Percentiles rank a stretch among this genome's conserved stretches.
Conservation (phyloP, 1,140 invertebrate species). For the Cyclargus thomasi region DNA sequence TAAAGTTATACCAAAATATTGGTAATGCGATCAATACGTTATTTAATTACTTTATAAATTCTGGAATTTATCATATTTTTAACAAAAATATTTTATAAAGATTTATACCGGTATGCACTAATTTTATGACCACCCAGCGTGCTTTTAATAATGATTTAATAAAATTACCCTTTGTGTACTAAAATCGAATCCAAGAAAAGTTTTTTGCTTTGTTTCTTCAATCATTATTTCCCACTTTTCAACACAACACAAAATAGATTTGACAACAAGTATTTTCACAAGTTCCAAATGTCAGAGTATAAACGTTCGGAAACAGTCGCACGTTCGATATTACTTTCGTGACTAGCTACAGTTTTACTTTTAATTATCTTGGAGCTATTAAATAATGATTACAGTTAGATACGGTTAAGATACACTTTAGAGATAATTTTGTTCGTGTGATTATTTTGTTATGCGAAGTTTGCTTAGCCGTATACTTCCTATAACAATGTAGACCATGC, state of each 20-base stretch:
- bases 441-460: slow-evolving; percentile 11
- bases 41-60: too few species aligned
- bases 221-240: slow-evolving; percentile 44
- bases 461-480: too few species aligned
- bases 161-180: slow-evolving; percentile 86
- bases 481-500: neutral
- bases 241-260: slow-evolving; percentile 26
- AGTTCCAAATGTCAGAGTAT: slow-evolving; percentile 25
- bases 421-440: neutral
- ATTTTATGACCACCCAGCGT: neutral
- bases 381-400: slow-evolving; percentile 11
- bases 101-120: too few species aligned
- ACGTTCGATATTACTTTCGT: slow-evolving; percentile 35
- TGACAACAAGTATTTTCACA: slow-evolving; percentile 41
- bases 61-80: too few species aligned
- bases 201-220: slow-evolving; percentile 56
- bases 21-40: too few species aligned
- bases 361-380: neutral
- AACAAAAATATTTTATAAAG: too few species aligned
- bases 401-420: neutral
- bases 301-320: slow-evolving; percentile 46
- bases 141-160: slow-evolving; percentile 21
- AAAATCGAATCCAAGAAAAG: slow-evolving; percentile 86
- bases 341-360: slow-evolving; percentile 30
- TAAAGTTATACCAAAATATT: too few species aligned